Evolutionary conservation across 2,797 vertebrate species (phyloP).

Genomic region (Enteromius mattozi): DNA sequence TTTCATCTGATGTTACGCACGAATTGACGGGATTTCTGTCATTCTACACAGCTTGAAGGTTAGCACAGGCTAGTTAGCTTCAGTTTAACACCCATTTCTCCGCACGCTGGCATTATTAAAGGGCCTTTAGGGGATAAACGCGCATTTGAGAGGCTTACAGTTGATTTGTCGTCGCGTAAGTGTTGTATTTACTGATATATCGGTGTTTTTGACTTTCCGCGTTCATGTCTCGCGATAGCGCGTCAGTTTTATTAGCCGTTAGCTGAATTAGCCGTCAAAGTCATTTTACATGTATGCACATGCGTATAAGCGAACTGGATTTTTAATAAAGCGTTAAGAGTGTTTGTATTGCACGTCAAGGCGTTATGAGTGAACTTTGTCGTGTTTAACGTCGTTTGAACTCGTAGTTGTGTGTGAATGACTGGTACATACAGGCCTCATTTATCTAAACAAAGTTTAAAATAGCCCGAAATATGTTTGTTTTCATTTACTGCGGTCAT

Average conservation of each 20-base stretch:
- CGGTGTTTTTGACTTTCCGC: background rate
- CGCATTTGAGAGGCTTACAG: background rate
- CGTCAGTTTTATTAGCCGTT: conserved; percentile 52
- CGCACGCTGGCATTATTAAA: background rate
- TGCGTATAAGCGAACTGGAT: background rate
- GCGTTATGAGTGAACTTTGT: background rate
- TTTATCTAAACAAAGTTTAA: conserved; percentile 38
- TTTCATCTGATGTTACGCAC: background rate
- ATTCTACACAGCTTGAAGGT: conserved; percentile 20
- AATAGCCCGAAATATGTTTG: background rate
- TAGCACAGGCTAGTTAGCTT: conserved; percentile 49
- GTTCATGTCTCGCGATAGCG: conserved; percentile 44
- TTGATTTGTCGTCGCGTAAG: background rate
- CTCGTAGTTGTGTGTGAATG: background rate
- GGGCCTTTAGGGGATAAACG: background rate
- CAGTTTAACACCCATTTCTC: conserved; percentile 1
- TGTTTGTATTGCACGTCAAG: background rate
- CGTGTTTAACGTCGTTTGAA: background rate
- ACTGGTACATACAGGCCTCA: conserved; percentile 13
- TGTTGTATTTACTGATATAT: background rate
- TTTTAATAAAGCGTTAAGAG: background rate
- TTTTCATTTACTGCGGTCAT: background rate
- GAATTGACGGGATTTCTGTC: conserved; percentile 3
- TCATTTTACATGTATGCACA: background rate
- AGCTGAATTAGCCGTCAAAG: conserved; percentile 51